Base-by-base conservation (phyloP, 2,113 vertebrate species). In the Hippolais icterina region DNA sequence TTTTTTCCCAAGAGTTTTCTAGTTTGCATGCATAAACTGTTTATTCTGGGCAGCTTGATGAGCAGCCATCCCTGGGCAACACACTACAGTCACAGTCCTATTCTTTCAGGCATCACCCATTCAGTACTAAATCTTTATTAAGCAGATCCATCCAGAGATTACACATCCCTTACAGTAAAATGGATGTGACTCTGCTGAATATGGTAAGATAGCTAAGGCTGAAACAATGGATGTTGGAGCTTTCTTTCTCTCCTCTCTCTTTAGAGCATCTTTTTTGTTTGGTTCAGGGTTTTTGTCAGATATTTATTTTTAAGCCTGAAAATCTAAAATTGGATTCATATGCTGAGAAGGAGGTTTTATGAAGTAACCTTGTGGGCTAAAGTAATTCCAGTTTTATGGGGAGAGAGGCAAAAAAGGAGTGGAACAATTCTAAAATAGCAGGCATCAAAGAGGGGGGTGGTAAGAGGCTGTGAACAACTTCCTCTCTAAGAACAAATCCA, bases 381-480 rank as follows among this genome's bases (percentile, higher is more conserved):
- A 96, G 12, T 68, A 31, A 75, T 89, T 87, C 70, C 31, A 87
- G 76, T 94, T 93, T 92, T 93, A 90, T 42, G 82, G 69, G 16
- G 31, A 90, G 53, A 84, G 61, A 95, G 60, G 44, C 75, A 89
- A 83, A 91, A 63, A 65, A 83, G 46, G 41, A 93, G 41, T 46
- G 83, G 80, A 95, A 47, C 14, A n/a, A 86, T 89, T 77, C 49
- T 81, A 92, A 93, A 96, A 97, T 97, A 96, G 77, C 65, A 95
- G 44, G 53, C 80, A 76, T 94, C 80, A 79, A 70, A 94, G 79
- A 87, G 6, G 22, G 41, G 64, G 77, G 27, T 93, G 65, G 72
- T 72, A 61, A 89, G 57, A 93, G n/a, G 21, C 65, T 59, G 22
- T 82, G 77, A 93, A 72, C 76, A 89, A 92, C 77, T 95, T 96